Conservation (phyloP, 37 sponge, comb jelly and placozoan species). For the Oopsacas minuta region DNA sequence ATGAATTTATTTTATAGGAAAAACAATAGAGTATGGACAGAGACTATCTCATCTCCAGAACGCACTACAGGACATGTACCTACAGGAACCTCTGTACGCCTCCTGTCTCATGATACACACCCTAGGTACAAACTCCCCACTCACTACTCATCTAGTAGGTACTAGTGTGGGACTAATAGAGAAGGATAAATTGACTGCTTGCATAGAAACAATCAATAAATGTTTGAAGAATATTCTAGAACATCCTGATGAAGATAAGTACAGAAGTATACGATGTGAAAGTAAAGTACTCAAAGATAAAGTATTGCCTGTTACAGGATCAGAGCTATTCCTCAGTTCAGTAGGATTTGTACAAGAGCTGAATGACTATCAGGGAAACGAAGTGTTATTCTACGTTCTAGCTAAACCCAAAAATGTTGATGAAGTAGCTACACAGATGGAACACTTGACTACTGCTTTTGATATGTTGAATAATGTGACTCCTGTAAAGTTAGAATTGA, state of each 20-base stretch:
- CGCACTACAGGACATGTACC: not conserved
- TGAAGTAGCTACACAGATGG: not conserved
- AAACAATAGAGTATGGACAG: not conserved
- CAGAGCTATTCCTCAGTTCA: not conserved
- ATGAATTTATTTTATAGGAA: not conserved
- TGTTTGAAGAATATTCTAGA: not conserved
- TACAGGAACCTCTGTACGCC: not conserved
- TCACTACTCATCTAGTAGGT: not conserved
- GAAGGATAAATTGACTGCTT: not conserved
- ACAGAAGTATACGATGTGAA: not conserved
- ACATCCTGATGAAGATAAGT: not conserved
- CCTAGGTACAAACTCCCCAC: not conserved
- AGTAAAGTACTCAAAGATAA: not conserved
- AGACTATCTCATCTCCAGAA: not conserved
- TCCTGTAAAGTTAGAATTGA: not conserved
- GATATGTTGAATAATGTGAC: not conserved
- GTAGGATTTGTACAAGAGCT: constrained; percentile 3
- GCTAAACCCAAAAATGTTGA: not conserved
- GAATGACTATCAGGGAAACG: not conserved
- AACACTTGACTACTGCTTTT: not conserved
- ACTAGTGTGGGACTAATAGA: not conserved
- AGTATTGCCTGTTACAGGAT: not conserved
- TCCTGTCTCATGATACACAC: constrained; percentile 20
- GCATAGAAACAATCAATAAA: not conserved
- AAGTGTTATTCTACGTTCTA: not conserved